Percentiles rank a stretch among this genome's conserved stretches.
These are phyloP conservation scores for Anarhynchus alexandrinus DNA, from an alignment of 2,113 vertebrate species.

Conservation along the genomic window DNA sequence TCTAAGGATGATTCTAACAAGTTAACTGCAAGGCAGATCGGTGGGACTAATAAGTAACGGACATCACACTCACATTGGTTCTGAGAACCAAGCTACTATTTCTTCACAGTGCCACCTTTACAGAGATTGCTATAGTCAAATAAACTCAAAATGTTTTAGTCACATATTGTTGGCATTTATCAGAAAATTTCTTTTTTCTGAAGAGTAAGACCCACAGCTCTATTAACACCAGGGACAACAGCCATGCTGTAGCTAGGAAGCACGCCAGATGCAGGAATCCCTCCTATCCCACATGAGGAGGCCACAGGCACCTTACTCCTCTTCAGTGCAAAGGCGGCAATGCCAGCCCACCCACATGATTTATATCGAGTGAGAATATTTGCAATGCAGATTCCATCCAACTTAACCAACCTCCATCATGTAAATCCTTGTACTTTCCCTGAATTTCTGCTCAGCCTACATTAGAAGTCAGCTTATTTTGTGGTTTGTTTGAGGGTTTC, in stretches of 20 bases:
- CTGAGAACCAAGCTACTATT: neutral
- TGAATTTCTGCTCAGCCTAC: neutral
- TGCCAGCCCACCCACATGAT: neutral
- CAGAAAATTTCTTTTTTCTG: neutral
- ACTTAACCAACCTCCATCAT: neutral
- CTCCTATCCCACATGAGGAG: neutral
- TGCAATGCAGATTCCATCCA: neutral
- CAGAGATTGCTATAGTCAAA: neutral
- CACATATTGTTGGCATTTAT: neutral
- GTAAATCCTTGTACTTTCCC: neutral
- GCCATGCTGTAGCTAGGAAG: neutral
- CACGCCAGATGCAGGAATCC: neutral
- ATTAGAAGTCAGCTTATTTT: neutral
- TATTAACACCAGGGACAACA: neutral
- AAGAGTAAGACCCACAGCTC: neutral
- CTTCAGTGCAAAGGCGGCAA: neutral
- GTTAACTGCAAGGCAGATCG: neutral
- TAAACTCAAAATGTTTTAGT: neutral
- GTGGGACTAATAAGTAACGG: neutral
- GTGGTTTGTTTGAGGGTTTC: neutral
- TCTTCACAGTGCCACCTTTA: neutral
- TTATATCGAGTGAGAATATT: neutral
- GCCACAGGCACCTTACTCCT: neutral
- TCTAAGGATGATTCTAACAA: neutral
- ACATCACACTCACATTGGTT: neutral